Percentiles rank a stretch among this genome's conserved stretches.
Conservation (phyloP, 2,797 vertebrate genomes). For the Hapalemur alaotrensis region DNA sequence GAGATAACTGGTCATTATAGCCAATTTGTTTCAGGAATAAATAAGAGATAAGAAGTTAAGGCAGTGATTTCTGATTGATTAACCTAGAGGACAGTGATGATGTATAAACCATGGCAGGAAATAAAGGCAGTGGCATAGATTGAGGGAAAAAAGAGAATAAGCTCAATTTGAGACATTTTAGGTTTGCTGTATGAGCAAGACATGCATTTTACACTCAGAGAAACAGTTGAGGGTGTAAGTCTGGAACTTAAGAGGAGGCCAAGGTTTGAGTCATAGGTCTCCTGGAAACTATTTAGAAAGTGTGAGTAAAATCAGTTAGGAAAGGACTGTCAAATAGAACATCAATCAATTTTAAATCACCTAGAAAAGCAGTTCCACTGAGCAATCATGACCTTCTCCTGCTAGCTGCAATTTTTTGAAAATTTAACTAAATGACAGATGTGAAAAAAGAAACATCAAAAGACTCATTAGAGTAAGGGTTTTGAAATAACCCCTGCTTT, state of each 20-base stretch:
- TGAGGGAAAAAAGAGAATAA: not conserved
- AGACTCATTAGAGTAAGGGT: not conserved
- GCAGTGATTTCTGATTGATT: not conserved
- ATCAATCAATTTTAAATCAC: slow-evolving; percentile 39
- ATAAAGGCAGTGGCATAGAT: not conserved
- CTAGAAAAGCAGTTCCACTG: not conserved
- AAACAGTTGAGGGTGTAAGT: not conserved
- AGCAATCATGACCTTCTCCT: slow-evolving; percentile 12
- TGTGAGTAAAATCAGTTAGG: slow-evolving; percentile 54
- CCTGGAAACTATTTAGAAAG: slow-evolving; percentile 4
- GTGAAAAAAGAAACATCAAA: slow-evolving; percentile 7
- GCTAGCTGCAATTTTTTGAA: not conserved
- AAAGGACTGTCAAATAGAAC: slow-evolving; percentile 9
- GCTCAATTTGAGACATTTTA: not conserved
- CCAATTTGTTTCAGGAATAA: not conserved
- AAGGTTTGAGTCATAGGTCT: slow-evolving; percentile 5
- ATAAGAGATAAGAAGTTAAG: not conserved
- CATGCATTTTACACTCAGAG: not conserved
- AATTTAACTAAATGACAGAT: slow-evolving; percentile 29
- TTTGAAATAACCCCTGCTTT: not conserved
- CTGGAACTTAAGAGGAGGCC: slow-evolving; percentile 26
- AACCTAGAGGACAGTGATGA: not conserved
- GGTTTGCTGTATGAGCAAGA: not conserved
- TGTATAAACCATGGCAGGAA: not conserved
- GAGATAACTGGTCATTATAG: not conserved